A percentile compares a stretch with the other conserved stretches of the same genome.
Conservation (phyloP, 2,113 vertebrate genomes). For the Hucho hucho region DNA sequence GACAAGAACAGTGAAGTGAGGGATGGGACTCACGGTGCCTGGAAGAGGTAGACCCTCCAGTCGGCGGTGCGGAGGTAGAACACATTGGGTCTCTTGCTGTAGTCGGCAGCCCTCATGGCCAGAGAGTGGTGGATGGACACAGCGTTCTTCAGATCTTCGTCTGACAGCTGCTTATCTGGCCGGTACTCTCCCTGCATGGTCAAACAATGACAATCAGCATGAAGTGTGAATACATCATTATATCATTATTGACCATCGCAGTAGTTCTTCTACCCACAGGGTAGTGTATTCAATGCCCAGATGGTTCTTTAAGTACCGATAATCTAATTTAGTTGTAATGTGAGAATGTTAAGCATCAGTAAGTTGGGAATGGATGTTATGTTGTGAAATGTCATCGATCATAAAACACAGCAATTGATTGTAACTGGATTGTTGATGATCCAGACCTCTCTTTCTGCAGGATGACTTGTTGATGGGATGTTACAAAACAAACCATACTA, state of each 20-base stretch:
- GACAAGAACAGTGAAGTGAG: neutral
- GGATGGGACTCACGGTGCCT: constrained; percentile 83
- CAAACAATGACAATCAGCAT: no score
- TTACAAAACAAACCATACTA: neutral
- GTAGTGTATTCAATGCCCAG: no score
- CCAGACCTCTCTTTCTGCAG: neutral
- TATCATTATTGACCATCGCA: no score
- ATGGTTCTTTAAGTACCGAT: no score
- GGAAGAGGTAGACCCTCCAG: constrained; percentile 97
- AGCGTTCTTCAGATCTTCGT: constrained; percentile 93
- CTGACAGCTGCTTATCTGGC: constrained; percentile 82
- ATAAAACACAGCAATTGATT: no score
- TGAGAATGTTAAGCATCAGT: no score
- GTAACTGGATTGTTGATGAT: no score
- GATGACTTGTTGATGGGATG: neutral
- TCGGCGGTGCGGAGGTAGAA: constrained; percentile 98
- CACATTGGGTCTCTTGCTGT: constrained; percentile 92
- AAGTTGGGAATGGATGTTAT: no score
- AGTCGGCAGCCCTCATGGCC: constrained; percentile 89
- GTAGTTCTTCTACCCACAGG: no score
- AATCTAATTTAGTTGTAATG: no score
- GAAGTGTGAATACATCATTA: no score
- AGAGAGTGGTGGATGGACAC: constrained; percentile 94
- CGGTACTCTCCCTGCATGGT: constrained; percentile 85
- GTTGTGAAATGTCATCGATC: no score